Base-by-base conservation (phyloP, 2,797 vertebrate species). In the Trematomus bernacchii region DNA sequence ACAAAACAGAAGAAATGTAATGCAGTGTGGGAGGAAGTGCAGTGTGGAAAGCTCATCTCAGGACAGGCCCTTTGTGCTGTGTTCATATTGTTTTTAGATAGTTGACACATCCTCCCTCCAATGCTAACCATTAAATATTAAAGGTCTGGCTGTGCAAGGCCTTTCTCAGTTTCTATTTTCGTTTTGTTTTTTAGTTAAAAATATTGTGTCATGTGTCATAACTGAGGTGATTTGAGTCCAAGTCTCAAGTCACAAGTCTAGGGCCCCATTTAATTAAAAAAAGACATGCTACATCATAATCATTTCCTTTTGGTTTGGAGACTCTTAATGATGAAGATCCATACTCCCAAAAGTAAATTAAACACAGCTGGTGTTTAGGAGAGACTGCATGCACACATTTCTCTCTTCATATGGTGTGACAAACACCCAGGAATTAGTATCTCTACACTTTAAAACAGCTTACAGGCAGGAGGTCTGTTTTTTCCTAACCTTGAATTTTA, bases 51-150 rank as follows among this genome's bases (percentile, higher is more conserved):
- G 40, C 60, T 52, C 44, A 47, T 23, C n/a, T 69, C 16, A 67
- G 30, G 15, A 65, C 3, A 16, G 51, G 59, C 69, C 65, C 46
- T 15, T 21, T 44, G 48, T 65, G 55, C 48, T 62, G 54, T 37
- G 13, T 73, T 64, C 58, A 68, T 58, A 75, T 64, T 64, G 63
- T 61, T 50, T 59, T 63, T 12, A 21, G 19, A 10, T 9, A 52
- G 51, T 43, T 46, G 63, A 48, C 33, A 57, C 40, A 27, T 30
- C 48, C 23, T 37, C 30, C 9, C 44, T n/a, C 44, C 30, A 15
- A 42, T 54, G 44, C 9, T 46, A 27, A 33, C 52, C 15, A 73
- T 69, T 19, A 55, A 66, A 82, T 63, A 65, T 65, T 51, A 14
- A 64, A 53, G 44, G 44, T 54, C 16, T 48, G 54, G 16, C 43